Conservation (phyloP, 1,140 invertebrate genomes). For the Zaprionus inermis region DNA sequence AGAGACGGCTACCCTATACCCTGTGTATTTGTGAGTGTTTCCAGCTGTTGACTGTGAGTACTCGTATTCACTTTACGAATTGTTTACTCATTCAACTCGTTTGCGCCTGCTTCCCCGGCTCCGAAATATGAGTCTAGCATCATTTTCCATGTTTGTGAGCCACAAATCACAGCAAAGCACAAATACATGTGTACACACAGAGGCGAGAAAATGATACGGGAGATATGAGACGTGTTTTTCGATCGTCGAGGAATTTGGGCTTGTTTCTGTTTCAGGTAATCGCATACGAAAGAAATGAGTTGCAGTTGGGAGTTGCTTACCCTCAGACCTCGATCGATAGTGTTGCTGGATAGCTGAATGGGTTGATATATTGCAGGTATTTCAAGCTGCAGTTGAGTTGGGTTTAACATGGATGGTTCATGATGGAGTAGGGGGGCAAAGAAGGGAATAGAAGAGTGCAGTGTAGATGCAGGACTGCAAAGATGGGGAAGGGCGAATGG, state of each 20-base stretch:
- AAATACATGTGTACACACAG: background rate
- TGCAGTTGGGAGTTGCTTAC: background rate
- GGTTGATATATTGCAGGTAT: background rate
- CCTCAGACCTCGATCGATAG: background rate
- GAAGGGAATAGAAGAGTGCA: no score
- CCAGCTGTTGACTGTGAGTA: background rate
- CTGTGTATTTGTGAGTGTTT: slow-evolving; percentile 1
- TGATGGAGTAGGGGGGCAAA: no score
- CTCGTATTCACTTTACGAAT: slow-evolving; percentile 4
- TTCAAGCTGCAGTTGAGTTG: background rate
- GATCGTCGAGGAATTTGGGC: slow-evolving; percentile 10
- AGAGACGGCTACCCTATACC: slow-evolving; percentile 22
- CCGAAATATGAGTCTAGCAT: slow-evolving; percentile 7
- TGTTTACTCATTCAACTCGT: slow-evolving; percentile 5
- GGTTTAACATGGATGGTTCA: background rate
- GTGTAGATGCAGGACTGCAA: background rate
- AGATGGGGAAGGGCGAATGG: background rate
- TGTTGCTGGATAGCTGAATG: background rate
- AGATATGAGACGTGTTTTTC: slow-evolving; percentile 3
- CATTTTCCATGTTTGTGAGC: background rate
- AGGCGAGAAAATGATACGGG: slow-evolving; percentile 2
- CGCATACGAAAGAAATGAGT: background rate
- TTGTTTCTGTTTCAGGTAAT: slow-evolving; percentile 9
- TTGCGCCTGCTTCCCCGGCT: background rate
- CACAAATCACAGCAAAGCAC: slow-evolving; percentile 4